A percentile compares a stretch with the other conserved stretches of the same genome.
phyloP scores from a whole-genome alignment of 2,113 vertebrate genomes.

The Gulo gulo region DNA sequence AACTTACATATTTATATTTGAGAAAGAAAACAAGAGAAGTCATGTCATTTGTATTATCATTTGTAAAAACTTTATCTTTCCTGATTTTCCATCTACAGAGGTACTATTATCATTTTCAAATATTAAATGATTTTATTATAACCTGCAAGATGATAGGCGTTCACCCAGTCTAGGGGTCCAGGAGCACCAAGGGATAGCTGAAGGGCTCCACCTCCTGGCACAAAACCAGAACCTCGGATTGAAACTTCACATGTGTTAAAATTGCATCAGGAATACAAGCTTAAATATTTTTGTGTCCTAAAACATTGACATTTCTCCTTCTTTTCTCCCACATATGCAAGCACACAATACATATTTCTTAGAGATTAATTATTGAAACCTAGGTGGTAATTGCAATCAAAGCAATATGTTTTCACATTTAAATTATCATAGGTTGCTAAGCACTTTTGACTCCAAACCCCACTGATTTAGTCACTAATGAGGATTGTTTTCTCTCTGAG shows the following conservation, averaged over 20 bases:
- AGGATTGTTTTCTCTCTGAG: conserved; percentile 58
- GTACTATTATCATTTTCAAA: conserved; percentile 18
- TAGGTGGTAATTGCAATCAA: conserved; percentile 59
- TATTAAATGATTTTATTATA: neutral
- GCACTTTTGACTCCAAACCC: conserved; percentile 42
- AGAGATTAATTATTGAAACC: conserved; percentile 56
- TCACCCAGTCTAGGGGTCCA: neutral
- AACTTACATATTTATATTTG: neutral
- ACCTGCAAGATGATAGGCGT: neutral
- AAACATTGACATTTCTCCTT: conserved; percentile 1
- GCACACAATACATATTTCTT: conserved; percentile 47
- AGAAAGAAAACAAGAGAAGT: neutral
- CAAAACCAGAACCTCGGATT: neutral
- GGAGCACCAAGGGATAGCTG: neutral
- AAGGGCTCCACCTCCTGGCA: conserved; percentile 72
- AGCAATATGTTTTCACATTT: conserved; percentile 61
- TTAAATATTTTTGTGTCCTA: neutral
- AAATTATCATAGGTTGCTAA: conserved; percentile 53
- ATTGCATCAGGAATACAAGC: neutral
- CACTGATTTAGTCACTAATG: conserved; percentile 55
- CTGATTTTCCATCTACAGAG: neutral
- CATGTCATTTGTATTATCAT: neutral
- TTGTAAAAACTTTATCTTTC: neutral
- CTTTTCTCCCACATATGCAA: neutral
- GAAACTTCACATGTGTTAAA: neutral